phyloP scores from a whole-genome alignment of 2,888 invertebrate genomes.

The Drosophila stalkeri region DNA sequence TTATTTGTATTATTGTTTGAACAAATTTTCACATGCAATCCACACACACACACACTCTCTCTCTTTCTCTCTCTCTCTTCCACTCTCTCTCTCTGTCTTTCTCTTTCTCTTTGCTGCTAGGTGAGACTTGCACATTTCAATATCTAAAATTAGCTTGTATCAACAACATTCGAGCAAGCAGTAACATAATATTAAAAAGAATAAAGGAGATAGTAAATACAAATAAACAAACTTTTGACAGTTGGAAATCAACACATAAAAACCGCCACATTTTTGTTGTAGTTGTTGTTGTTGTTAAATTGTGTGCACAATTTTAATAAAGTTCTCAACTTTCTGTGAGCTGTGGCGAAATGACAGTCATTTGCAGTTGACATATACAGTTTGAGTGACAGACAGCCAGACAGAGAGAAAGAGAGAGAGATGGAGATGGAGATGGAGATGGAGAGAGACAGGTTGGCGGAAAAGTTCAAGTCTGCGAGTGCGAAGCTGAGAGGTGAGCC shows the following conservation, averaged over 20 bases:
- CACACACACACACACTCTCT: neutral
- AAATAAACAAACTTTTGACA: conserved; percentile 72
- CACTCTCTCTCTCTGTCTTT: neutral
- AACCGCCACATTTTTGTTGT: conserved; percentile 25
- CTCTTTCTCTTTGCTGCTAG: neutral
- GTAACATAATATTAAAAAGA: conserved; percentile 24
- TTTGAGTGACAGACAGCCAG: conserved; percentile 27
- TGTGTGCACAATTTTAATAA: conserved; percentile 68
- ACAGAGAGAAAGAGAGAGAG: conserved; percentile 1
- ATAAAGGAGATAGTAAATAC: conserved; percentile 36
- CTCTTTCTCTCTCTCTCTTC: neutral
- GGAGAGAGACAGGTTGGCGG: neutral
- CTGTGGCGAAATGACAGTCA: conserved; percentile 56
- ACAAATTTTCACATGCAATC: conserved; percentile 78
- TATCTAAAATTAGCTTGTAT: conserved; percentile 65
- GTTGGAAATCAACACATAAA: conserved; percentile 58
- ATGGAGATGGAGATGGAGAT: too few relatives aligned
- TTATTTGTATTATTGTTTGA: conserved; percentile 62
- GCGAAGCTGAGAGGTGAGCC: too few relatives aligned
- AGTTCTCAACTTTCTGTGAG: conserved; percentile 62
- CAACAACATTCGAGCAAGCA: conserved; percentile 42
- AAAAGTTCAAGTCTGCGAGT: neutral
- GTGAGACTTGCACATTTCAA: conserved; percentile 11
- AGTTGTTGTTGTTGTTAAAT: conserved; percentile 44
- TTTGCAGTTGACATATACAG: conserved; percentile 32